Base-by-base conservation (phyloP, 2,888 invertebrate species). In the Ganaspis brasiliensis region DNA sequence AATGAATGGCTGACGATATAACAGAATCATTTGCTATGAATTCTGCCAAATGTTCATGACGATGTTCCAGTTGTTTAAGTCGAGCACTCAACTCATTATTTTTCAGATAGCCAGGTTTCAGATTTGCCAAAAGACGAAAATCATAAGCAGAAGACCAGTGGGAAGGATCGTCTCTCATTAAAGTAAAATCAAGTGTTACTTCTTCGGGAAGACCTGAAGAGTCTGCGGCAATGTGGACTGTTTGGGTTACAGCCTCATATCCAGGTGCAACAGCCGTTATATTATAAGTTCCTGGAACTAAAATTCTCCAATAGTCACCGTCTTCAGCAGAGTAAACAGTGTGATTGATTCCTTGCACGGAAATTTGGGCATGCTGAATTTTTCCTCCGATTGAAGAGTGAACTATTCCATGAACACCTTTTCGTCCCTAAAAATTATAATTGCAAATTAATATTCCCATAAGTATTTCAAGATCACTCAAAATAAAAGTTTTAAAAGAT, bases 271-370 rank as follows among this genome's bases (percentile, higher is more conserved):
- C 92, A 0, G 95, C 96, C 5, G 96, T 97, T 56, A 99, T 89
- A 82, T 95, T 95, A 89, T 99, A 98, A 6, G 92, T 93, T 21
- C 98, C 99, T 0, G 99, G 98, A 14, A 95, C 89, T 8, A 99
- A 92, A 31, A 99, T 92, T 35, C 98, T 94, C 97, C 98, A 99
- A 92, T 96, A 99, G 92, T 99, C 99, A 0, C 99, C 99, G 79
- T 93, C 93, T 8, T 89, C 89, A 0, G 95, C 95, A 0, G 96
- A 93, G 49, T 92, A 94, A 0, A 97, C 94, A 1, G 92, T 92
- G 89, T 98, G 98, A 37, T 94, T 92, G 72, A 96, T 95, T 1
- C 96, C 96, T 81, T 94, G 93, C 0, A 99, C 95, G 0, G 93
- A 92, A 52, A 99, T 94, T 16, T 94, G 95, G 0, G 97, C 98